phyloP scores from a whole-genome alignment of 2,113 vertebrate species.

The Isurus oxyrinchus region DNA sequence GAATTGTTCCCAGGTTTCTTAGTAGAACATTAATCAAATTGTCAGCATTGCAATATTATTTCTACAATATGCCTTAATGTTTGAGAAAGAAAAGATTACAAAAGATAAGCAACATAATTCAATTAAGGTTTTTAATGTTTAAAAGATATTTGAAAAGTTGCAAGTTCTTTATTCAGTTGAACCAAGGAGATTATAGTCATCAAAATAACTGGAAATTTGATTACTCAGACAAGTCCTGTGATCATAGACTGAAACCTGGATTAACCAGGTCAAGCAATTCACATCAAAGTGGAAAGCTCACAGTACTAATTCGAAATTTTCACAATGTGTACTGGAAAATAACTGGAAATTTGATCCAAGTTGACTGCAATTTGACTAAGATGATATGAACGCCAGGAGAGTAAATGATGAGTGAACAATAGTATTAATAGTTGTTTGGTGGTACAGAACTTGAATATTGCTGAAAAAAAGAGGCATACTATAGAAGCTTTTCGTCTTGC shows the following conservation, averaged over 20 bases:
- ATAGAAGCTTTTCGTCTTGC: too few species aligned
- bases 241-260: neutral
- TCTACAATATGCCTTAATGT: too few species aligned
- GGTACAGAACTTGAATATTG: too few species aligned
- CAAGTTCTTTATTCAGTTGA: neutral
- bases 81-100: neutral
- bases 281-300: constrained; percentile 29
- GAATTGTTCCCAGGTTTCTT: neutral
- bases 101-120: neutral
- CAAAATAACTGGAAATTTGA: constrained; percentile 27
- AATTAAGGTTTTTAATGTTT: neutral
- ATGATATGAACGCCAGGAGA: neutral
- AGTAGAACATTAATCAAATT: too few species aligned
- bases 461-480: too few species aligned
- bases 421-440: neutral
- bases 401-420: neutral
- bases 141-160: neutral
- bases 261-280: constrained; percentile 4
- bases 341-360: neutral
- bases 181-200: neutral
- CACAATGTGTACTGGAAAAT: neutral
- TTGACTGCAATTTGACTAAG: neutral
- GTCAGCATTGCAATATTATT: too few species aligned
- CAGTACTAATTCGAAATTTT: neutral
- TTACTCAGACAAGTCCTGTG: constrained; percentile 18